These are phyloP conservation scores for Micronycteris hirsuta DNA, from an alignment of 2,113 vertebrate species.

Conservation along the genomic window DNA sequence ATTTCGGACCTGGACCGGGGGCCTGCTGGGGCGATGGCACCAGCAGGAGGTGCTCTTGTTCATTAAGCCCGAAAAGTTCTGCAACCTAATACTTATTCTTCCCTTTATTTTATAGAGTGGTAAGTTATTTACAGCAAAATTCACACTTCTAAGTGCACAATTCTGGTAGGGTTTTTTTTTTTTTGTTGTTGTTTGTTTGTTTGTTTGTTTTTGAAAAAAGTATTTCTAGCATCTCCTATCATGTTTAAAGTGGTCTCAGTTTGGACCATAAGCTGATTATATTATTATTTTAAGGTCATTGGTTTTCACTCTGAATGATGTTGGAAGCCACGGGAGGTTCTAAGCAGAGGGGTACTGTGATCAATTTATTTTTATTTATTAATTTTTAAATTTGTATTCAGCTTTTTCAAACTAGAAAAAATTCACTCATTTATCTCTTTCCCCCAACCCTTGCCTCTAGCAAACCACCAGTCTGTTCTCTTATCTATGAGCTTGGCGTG, in stretches of 20 bases:
- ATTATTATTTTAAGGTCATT: not conserved
- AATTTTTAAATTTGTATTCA: not conserved
- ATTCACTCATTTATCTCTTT: not conserved
- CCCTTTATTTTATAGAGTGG: not conserved
- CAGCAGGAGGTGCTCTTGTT: not conserved
- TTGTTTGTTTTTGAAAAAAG: not conserved
- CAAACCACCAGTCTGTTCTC: too few species aligned
- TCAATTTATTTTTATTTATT: not conserved
- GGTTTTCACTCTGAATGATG: not conserved
- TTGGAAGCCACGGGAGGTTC: not conserved
- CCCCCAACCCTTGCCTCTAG: not conserved
- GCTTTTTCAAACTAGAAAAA: not conserved
- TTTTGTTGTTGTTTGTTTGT: too few species aligned
- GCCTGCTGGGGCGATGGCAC: not conserved
- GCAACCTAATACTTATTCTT: not conserved
- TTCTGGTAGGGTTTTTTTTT: not conserved
- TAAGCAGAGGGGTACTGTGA: not conserved
- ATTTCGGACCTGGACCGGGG: not conserved
- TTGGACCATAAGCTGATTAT: not conserved
- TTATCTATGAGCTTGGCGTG: too few species aligned
- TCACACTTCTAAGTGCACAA: not conserved
- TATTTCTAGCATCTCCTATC: not conserved
- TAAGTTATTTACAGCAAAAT: not conserved
- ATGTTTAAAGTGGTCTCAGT: not conserved
- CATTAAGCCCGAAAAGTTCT: not conserved